These are phyloP conservation scores for Euzetes globulus DNA, from an alignment of 2,888 invertebrate species.

Conservation along the genomic window DNA sequence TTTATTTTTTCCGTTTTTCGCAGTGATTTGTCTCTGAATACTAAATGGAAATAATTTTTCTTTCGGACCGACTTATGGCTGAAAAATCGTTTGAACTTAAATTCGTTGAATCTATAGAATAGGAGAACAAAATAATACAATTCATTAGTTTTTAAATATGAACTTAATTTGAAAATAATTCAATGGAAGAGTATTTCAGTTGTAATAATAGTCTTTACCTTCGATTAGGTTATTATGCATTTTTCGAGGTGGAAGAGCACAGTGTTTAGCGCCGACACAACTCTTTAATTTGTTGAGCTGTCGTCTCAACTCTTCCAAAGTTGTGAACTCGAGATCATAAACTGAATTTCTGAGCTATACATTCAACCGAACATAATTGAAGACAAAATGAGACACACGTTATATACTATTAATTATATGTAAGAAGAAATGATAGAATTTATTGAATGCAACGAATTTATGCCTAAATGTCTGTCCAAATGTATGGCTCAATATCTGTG, in stretches of 20 bases:
- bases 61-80: constrained; percentile 14
- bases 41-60: constrained; percentile 17
- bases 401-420: not conserved
- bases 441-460: not conserved
- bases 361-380: not conserved
- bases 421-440: not conserved
- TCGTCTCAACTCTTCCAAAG: constrained; percentile 38
- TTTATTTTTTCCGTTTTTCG: not conserved
- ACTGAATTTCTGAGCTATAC: constrained; percentile 40
- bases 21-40: not conserved
- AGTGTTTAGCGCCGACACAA: constrained; percentile 67
- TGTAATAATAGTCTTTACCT: not conserved
- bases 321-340: constrained; percentile 39
- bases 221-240: not conserved
- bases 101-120: constrained; percentile 14
- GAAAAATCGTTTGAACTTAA: not conserved
- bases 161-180: not conserved
- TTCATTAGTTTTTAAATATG: not conserved
- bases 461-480: not conserved
- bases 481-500: not conserved
- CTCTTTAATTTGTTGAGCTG: constrained; percentile 45
- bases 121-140: not conserved
- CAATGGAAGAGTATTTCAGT: not conserved
- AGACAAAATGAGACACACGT: not conserved
- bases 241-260: constrained; percentile 45